These are phyloP conservation scores for Microchrysa polita DNA, from an alignment of 2,888 invertebrate genomes.

Conservation along the genomic window DNA sequence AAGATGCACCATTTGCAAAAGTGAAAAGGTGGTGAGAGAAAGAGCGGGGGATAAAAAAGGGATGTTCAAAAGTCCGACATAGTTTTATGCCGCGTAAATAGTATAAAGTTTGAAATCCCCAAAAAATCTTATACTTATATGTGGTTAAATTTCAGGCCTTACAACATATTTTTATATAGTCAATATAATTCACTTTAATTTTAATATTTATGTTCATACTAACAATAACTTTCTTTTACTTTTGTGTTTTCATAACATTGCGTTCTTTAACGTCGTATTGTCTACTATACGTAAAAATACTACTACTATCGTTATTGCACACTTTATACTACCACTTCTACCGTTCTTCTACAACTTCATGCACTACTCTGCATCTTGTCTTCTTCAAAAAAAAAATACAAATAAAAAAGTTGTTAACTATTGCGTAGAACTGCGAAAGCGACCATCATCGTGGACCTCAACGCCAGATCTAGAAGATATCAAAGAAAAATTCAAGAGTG, in stretches of 20 bases:
- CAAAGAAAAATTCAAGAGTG: slow-evolving; percentile 52
- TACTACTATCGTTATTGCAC: slow-evolving; percentile 14
- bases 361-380: slow-evolving; percentile 17
- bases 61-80: too few relatives aligned
- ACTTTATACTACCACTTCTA: slow-evolving; percentile 19
- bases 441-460: slow-evolving; percentile 79
- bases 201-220: too few relatives aligned
- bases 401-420: slow-evolving; percentile 61
- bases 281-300: slow-evolving; percentile 32
- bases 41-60: too few relatives aligned
- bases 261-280: slow-evolving; percentile 23
- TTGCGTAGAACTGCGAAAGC: slow-evolving; percentile 64
- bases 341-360: neutral
- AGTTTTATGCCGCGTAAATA: too few relatives aligned
- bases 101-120: too few relatives aligned
- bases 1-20: too few relatives aligned
- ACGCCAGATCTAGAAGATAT: slow-evolving; percentile 79
- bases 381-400: neutral
- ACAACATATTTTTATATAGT: too few relatives aligned
- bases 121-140: too few relatives aligned
- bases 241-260: slow-evolving; percentile 27
- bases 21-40: too few relatives aligned
- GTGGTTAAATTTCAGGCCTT: too few relatives aligned
- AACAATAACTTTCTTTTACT: slow-evolving; percentile 19
- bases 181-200: too few relatives aligned